Conservation (phyloP, 2,888 invertebrate species). For the Neelides folsomi region DNA sequence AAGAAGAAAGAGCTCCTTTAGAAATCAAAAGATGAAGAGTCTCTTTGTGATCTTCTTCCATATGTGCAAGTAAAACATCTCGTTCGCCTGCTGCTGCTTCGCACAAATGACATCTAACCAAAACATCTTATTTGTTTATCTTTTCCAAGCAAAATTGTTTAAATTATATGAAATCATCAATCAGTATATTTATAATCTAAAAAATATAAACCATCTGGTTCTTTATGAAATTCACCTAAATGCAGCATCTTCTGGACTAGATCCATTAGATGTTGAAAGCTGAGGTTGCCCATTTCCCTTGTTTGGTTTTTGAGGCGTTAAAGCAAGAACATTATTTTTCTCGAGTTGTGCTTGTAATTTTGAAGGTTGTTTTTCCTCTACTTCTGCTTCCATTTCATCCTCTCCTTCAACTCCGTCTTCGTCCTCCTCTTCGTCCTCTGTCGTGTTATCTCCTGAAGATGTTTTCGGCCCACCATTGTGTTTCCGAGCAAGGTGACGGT, state of each 20-base stretch:
- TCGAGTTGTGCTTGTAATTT: constrained; percentile 30
- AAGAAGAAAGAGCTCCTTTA: constrained; percentile 18
- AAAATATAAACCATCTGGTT: not conserved
- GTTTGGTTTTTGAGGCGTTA: constrained; percentile 13
- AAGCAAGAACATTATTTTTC: constrained; percentile 11
- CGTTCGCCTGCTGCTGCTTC: constrained; percentile 43
- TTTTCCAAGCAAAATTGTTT: constrained; percentile 36
- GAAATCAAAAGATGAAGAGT: constrained; percentile 19
- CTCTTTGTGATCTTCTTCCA: constrained; percentile 24
- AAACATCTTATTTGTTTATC: too few relatives aligned
- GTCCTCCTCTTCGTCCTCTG: constrained; percentile 35
- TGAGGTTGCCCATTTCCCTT: constrained; percentile 1
- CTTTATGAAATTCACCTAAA: constrained; percentile 11
- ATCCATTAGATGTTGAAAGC: constrained; percentile 2
- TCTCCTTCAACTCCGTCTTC: constrained; percentile 6
- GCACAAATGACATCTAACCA: constrained; percentile 86
- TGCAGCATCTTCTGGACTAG: constrained; percentile 20
- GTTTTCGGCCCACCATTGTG: constrained; percentile 46
- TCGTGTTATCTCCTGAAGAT: constrained; percentile 42
- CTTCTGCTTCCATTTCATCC: constrained; percentile 10
- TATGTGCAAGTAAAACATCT: constrained; percentile 21
- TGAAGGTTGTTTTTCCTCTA: constrained; percentile 5
- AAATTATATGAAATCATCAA: not conserved
- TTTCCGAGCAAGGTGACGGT: constrained; percentile 79
- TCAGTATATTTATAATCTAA: not conserved